Evolutionary conservation across 2,113 vertebrate genomes (phyloP).

Genomic region (Chamaea fasciata): DNA sequence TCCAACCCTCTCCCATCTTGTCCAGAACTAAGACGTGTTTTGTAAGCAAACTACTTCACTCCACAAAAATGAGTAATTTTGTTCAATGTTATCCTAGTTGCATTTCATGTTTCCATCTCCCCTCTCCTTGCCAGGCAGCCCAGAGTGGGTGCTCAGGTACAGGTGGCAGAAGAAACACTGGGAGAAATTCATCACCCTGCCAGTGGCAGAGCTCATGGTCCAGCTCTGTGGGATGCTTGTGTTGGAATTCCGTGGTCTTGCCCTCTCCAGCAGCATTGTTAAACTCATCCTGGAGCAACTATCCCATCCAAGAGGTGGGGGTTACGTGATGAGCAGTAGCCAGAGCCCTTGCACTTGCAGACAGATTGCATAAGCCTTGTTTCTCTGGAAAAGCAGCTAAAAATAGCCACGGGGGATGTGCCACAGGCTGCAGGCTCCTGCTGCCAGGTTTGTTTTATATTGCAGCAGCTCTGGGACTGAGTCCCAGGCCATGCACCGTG

Average conservation of each 20-base stretch:
- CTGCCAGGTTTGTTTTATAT: conserved; percentile 15
- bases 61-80: background rate
- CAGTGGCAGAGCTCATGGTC: background rate
- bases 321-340: accelerated
- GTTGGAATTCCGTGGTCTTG: accelerated
- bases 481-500: background rate
- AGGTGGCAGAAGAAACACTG: background rate
- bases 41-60: background rate
- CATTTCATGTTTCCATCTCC: background rate
- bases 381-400: conserved; percentile 37
- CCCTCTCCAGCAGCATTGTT: background rate
- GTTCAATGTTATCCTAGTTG: background rate
- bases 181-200: accelerated
- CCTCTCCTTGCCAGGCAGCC: background rate
- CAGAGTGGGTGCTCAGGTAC: background rate
- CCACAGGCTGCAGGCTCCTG: background rate
- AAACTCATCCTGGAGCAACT: background rate
- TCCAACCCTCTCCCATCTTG: background rate
- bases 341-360: accelerated
- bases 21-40: background rate
- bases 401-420: conserved; percentile 10
- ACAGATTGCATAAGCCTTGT: background rate
- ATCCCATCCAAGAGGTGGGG: background rate
- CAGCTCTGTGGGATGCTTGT: accelerated
- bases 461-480: background rate